phyloP scores from a whole-genome alignment of 2,888 invertebrate species.

The Perizoma flavofasciatum region DNA sequence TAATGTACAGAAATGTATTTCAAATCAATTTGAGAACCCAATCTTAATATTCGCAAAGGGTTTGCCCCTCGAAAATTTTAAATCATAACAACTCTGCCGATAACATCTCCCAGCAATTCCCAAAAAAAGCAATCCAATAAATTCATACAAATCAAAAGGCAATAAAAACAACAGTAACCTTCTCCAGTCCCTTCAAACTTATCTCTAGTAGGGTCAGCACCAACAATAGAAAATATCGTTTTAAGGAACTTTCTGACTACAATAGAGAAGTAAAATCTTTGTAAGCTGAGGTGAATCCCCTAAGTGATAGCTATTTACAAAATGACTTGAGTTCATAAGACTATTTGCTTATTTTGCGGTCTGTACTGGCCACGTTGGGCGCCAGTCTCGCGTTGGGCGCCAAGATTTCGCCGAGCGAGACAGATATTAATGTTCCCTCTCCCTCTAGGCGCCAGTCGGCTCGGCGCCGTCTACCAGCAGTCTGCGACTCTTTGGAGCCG shows the following conservation, averaged over 20 bases:
- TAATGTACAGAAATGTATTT: too few relatives aligned
- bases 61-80: slow-evolving; percentile 9
- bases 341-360: slow-evolving; percentile 14
- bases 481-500: slow-evolving; percentile 71
- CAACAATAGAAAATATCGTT: slow-evolving; percentile 1
- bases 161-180: slow-evolving; percentile 48
- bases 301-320: too few relatives aligned
- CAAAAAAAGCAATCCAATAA: slow-evolving; percentile 55
- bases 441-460: slow-evolving; percentile 79
- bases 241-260: background rate
- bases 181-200: slow-evolving; percentile 21
- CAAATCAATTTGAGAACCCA: slow-evolving; percentile 3
- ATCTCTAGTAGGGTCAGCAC: slow-evolving; percentile 22
- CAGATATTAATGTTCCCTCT: slow-evolving; percentile 43
- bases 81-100: slow-evolving; percentile 25
- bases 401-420: slow-evolving; percentile 50
- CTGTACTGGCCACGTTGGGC: slow-evolving; percentile 17
- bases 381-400: slow-evolving; percentile 63
- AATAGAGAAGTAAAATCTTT: background rate
- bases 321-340: background rate
- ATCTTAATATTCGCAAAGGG: slow-evolving; percentile 10
- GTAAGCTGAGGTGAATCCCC: background rate
- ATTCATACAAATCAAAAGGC: slow-evolving; percentile 64
- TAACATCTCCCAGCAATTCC: slow-evolving; percentile 23
- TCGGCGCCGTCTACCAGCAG: slow-evolving; percentile 78